Evolutionary conservation across 2,888 invertebrate genomes (phyloP).

Genomic region (Zaprionus bogoriensis): DNA sequence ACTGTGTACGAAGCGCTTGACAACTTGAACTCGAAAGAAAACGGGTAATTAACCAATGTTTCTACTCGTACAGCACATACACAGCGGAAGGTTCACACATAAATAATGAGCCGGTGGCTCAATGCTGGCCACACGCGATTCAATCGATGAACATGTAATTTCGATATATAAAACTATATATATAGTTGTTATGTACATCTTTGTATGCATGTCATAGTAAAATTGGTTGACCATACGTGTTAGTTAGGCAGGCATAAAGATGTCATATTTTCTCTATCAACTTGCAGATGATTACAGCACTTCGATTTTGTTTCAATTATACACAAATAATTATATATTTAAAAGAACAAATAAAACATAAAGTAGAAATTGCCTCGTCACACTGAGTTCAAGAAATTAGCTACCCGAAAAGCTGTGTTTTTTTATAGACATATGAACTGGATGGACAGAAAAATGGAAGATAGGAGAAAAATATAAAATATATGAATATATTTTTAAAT

Average conservation of each 20-base stretch:
- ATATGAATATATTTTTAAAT: too few species aligned
- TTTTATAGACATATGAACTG: too few species aligned
- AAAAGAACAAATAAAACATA: too few species aligned
- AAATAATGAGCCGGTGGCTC: not conserved
- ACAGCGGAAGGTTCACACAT: not conserved
- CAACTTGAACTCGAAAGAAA: not conserved
- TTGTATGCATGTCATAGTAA: not conserved
- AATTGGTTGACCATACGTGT: not conserved
- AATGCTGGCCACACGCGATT: not conserved
- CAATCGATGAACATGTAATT: too few species aligned
- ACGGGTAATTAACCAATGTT: not conserved
- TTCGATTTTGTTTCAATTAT: too few species aligned
- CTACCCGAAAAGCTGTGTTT: not conserved
- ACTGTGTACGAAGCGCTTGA: not conserved
- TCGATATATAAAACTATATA: too few species aligned
- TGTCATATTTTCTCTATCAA: too few species aligned
- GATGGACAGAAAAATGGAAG: too few species aligned
- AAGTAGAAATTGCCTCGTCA: not conserved
- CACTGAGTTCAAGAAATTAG: not conserved
- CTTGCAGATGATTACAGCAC: too few species aligned
- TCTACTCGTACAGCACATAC: not conserved
- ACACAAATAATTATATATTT: too few species aligned
- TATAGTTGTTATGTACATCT: not conserved
- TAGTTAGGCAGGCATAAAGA: too few species aligned
- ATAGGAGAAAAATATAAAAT: too few species aligned